A percentile compares a stretch with the other conserved stretches of the same genome.
These are phyloP conservation scores for Galeopsomyia nigrocyanea DNA, from an alignment of 2,888 invertebrate genomes.

Conservation along the genomic window DNA sequence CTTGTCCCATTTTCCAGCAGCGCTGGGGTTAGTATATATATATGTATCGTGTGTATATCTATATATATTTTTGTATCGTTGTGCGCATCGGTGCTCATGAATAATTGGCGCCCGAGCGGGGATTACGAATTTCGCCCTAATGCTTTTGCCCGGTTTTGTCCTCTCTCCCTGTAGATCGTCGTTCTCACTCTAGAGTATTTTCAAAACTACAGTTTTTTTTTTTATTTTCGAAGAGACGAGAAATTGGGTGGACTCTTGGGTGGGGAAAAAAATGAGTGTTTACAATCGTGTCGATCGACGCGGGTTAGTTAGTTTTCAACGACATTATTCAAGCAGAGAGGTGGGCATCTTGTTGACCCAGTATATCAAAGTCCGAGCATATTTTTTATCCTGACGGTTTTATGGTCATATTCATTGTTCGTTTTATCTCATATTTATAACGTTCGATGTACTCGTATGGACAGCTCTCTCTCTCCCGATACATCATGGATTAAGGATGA, in stretches of 20 bases:
- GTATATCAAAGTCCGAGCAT: constrained; percentile 30
- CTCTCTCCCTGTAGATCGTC: no score
- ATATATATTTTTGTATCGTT: constrained; percentile 19
- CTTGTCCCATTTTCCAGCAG: no score
- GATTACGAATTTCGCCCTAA: constrained; percentile 19
- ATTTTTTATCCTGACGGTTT: constrained; percentile 35
- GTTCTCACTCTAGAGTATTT: background rate
- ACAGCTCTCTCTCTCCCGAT: constrained; percentile 3
- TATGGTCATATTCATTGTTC: constrained; percentile 31
- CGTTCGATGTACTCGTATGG: constrained; percentile 3
- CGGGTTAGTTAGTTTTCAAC: background rate
- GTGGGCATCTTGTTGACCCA: constrained; percentile 15
- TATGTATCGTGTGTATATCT: no score
- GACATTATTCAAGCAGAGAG: background rate
- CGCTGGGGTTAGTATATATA: no score
- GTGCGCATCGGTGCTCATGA: constrained; percentile 14
- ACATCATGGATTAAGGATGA: no score
- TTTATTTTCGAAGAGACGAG: background rate
- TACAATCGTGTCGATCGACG: constrained; percentile 13
- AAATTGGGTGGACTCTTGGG: background rate
- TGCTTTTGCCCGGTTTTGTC: no score
- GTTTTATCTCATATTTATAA: constrained; percentile 31
- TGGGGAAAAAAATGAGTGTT: background rate
- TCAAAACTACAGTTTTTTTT: background rate
- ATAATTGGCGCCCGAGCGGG: constrained; percentile 26